Evolutionary conservation across 2,797 vertebrate species (phyloP).

Genomic region (Gambelia wislizenii): DNA sequence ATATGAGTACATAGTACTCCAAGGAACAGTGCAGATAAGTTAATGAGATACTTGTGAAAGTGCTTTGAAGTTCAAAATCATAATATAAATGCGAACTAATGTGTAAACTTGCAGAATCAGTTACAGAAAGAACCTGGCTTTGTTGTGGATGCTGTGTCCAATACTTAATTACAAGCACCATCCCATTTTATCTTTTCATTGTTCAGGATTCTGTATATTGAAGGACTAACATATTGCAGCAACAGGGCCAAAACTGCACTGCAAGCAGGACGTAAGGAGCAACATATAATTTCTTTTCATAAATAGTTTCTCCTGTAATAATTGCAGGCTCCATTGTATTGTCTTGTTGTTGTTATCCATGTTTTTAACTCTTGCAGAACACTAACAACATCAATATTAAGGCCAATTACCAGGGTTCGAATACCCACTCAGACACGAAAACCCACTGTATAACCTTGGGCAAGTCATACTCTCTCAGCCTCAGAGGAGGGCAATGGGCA

Average conservation of each 20-base stretch:
- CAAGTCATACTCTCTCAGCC: too few species aligned
- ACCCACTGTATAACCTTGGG: too few species aligned
- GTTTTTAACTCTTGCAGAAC: neutral
- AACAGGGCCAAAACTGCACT: slow-evolving; percentile 40
- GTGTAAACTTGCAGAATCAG: neutral
- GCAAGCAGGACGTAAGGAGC: neutral
- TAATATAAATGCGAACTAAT: slow-evolving; percentile 6
- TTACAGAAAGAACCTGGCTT: slow-evolving; percentile 26
- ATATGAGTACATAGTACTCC: neutral
- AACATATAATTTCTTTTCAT: slow-evolving; percentile 27
- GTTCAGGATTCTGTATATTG: slow-evolving; percentile 43
- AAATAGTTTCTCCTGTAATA: neutral
- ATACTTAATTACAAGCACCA: slow-evolving; percentile 51
- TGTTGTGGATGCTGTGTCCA: slow-evolving; percentile 30
- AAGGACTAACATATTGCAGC: slow-evolving; percentile 49
- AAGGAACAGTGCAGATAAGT: slow-evolving; percentile 22
- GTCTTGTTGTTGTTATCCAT: neutral
- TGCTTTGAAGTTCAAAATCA: slow-evolving; percentile 38
- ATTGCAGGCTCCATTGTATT: neutral
- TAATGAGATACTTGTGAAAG: slow-evolving; percentile 42
- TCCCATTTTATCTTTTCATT: slow-evolving; percentile 9
- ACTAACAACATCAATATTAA: neutral
- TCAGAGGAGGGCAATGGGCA: too few species aligned
- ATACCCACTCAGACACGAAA: too few species aligned
- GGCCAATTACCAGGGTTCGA: neutral